These are phyloP conservation scores for Leguminivora glycinivorella DNA, from an alignment of 1,140 invertebrate genomes.

Conservation along the genomic window DNA sequence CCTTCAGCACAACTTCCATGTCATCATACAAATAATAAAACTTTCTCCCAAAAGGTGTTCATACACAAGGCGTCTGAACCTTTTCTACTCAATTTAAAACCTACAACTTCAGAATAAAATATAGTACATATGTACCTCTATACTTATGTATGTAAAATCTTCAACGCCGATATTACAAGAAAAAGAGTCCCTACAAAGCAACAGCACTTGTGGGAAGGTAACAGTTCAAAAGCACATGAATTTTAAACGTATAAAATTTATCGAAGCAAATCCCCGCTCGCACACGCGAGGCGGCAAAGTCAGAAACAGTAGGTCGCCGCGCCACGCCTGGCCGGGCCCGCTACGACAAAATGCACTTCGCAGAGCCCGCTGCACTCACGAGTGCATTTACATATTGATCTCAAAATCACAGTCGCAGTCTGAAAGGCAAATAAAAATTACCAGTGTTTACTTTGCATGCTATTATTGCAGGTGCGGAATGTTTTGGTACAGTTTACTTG, in stretches of 20 bases:
- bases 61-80: too few species aligned
- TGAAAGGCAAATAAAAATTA: constrained; percentile 52
- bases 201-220: constrained; percentile 2
- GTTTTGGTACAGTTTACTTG: constrained; percentile 11
- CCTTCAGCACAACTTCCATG: too few species aligned
- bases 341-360: constrained; percentile 65
- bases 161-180: background rate
- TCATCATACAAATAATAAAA: too few species aligned
- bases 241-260: constrained; percentile 17
- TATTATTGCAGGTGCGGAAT: constrained; percentile 20
- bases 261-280: constrained; percentile 4
- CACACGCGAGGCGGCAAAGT: constrained; percentile 19
- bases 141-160: background rate
- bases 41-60: too few species aligned
- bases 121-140: background rate
- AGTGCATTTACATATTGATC: constrained; percentile 75
- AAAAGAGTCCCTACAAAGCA: background rate
- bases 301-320: constrained; percentile 35
- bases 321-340: constrained; percentile 44
- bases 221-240: constrained; percentile 15
- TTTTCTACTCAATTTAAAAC: too few species aligned
- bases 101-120: background rate
- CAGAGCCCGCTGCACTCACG: constrained; percentile 55
- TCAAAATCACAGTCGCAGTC: constrained; percentile 56
- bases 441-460: constrained; percentile 15